A percentile compares a stretch with the other conserved stretches of the same genome.
Conservation (phyloP, 2,797 vertebrate species). For the Paedocypris micromegethes region DNA sequence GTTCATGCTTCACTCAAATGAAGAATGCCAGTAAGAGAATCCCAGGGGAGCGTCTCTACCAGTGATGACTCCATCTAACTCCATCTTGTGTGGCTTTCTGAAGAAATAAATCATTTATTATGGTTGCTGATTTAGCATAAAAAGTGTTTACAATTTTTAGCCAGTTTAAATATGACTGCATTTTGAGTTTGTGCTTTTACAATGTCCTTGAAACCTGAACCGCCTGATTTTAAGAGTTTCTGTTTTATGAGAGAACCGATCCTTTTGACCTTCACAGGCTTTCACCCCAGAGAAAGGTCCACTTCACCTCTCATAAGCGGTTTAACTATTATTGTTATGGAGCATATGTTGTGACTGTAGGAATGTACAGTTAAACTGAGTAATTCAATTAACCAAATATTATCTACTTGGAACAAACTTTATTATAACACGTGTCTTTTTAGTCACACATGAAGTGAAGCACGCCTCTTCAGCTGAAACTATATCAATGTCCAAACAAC, state of each 20-base stretch:
- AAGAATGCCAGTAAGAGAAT: too few species aligned
- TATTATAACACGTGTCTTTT: conserved; percentile 8
- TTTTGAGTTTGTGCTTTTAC: neutral
- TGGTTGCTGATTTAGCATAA: too few species aligned
- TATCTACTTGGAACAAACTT: too few species aligned
- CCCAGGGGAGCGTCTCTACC: neutral
- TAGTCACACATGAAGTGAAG: conserved; percentile 5
- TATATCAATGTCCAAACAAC: conserved; percentile 16
- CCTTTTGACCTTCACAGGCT: conserved; percentile 7
- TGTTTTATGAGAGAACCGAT: conserved; percentile 8
- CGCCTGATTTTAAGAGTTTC: neutral
- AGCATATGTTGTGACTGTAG: neutral
- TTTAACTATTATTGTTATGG: neutral
- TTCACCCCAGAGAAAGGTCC: conserved; percentile 1
- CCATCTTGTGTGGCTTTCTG: too few species aligned
- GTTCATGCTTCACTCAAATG: too few species aligned
- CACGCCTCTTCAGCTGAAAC: conserved; percentile 6
- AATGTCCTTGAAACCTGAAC: conserved; percentile 13
- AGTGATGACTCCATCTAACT: neutral
- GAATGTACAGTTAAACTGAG: too few species aligned
- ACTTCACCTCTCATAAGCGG: neutral
- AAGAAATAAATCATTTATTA: too few species aligned
- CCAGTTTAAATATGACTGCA: neutral
- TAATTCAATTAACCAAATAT: too few species aligned
- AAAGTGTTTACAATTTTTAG: too few species aligned